phyloP scores from a whole-genome alignment of 53 echinoderm and acorn worm genomes.

The Arbacia lixula region DNA sequence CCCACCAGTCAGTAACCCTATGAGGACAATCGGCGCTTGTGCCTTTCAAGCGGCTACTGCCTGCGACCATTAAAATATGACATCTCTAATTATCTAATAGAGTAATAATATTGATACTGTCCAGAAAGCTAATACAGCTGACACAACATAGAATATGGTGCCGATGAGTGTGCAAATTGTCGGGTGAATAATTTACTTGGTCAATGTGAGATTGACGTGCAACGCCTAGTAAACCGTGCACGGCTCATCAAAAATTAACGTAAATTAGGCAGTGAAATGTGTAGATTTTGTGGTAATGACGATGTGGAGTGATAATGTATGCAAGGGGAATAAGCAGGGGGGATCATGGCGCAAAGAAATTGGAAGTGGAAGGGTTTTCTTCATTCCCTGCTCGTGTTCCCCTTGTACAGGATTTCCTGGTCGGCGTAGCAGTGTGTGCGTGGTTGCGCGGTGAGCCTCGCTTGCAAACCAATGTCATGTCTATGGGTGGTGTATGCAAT shows the following conservation, averaged over 20 bases:
- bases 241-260: constrained; percentile 51
- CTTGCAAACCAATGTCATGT: no score
- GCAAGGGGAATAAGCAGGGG: constrained; percentile 5
- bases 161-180: constrained; percentile 35
- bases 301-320: constrained; percentile 32
- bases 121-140: constrained; percentile 6
- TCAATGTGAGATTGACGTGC: constrained; percentile 29
- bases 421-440: no score
- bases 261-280: constrained; percentile 56
- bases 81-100: background rate
- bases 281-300: constrained; percentile 50
- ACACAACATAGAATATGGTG: background rate
- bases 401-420: no score
- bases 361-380: no score
- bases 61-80: background rate
- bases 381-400: no score
- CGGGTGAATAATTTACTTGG: constrained; percentile 35
- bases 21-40: no score
- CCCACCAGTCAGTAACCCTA: no score
- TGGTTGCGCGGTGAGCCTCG: no score
- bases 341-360: background rate
- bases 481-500: no score
- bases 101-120: background rate
- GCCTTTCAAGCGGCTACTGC: no score
- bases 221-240: constrained; percentile 33